Conservation (phyloP, 2,888 invertebrate genomes). For the Xiphydria camelus region DNA sequence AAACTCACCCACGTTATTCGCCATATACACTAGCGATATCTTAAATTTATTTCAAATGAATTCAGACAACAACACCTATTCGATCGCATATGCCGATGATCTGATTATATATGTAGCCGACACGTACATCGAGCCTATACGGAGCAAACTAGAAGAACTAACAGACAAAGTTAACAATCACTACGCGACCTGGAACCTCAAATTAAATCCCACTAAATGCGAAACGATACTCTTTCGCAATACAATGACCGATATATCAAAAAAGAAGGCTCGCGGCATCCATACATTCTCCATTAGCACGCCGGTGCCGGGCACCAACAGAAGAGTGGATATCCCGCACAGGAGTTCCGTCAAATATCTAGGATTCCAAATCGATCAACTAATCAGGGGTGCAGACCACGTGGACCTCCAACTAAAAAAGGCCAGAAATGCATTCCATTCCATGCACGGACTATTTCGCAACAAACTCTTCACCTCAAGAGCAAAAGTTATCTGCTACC, state of each 20-base stretch:
- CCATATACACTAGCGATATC: conserved; percentile 18
- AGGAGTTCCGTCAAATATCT: conserved; percentile 2
- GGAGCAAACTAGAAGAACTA: not conserved
- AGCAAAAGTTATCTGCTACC: conserved; percentile 9
- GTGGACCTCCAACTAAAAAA: conserved; percentile 1
- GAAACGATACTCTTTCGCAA: conserved; percentile 7
- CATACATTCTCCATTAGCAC: not conserved
- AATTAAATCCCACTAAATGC: conserved; percentile 8
- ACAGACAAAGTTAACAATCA: not conserved
- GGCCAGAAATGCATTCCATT: conserved; percentile 1
- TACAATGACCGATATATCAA: not conserved
- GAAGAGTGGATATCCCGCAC: not conserved
- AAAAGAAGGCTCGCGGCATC: not conserved
- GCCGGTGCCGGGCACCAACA: not conserved
- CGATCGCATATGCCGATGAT: conserved; percentile 24
- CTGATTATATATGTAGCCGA: conserved; percentile 10
- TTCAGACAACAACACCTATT: not conserved
- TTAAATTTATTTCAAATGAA: conserved; percentile 21
- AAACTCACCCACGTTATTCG: conserved; percentile 20
- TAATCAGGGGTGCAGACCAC: conserved; percentile 1
- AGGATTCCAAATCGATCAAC: conserved; percentile 5
- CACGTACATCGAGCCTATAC: not conserved
- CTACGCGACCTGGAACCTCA: conserved; percentile 6
- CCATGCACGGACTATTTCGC: conserved; percentile 1
- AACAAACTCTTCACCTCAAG: not conserved